phyloP scores from a whole-genome alignment of 1,140 invertebrate species.

The Drosophila funebris region DNA sequence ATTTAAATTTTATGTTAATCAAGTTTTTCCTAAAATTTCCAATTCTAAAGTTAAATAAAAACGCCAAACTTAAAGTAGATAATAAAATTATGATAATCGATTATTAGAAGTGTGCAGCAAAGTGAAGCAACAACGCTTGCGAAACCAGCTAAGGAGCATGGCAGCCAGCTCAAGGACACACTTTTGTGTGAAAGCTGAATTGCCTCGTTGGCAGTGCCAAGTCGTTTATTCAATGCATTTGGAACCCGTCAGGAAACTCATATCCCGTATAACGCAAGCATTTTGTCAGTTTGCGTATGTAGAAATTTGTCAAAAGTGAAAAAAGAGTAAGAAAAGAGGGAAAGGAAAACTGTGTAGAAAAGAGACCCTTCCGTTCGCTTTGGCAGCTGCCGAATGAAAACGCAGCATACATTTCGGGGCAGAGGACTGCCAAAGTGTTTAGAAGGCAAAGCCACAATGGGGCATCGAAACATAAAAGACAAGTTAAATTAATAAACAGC shows the following conservation, averaged over 20 bases:
- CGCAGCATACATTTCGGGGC: conserved; percentile 52
- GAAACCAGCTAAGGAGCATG: not conserved
- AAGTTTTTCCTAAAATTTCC: too few relatives aligned
- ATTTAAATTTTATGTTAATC: too few relatives aligned
- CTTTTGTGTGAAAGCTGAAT: not conserved
- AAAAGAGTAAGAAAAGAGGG: not conserved
- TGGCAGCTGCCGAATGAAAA: conserved; percentile 39
- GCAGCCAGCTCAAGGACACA: not conserved
- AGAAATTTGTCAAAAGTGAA: conserved; percentile 23
- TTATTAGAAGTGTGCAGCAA: conserved; percentile 1
- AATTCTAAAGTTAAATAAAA: conserved; percentile 15
- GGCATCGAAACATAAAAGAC: conserved; percentile 23
- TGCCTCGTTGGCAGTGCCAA: conserved; percentile 1
- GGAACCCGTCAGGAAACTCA: conserved; percentile 5
- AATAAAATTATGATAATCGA: conserved; percentile 6
- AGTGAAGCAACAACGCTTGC: not conserved
- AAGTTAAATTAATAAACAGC: conserved; percentile 66
- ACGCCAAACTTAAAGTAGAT: not conserved
- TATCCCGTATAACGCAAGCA: not conserved
- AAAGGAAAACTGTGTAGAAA: not conserved
- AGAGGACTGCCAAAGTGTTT: conserved; percentile 23
- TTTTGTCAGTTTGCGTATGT: conserved; percentile 19
- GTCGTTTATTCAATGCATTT: not conserved
- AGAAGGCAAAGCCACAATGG: conserved; percentile 13
- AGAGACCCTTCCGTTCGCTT: not conserved